Conservation (phyloP, 1,140 invertebrate species). For the Mycetomoellerius zeteki region DNA sequence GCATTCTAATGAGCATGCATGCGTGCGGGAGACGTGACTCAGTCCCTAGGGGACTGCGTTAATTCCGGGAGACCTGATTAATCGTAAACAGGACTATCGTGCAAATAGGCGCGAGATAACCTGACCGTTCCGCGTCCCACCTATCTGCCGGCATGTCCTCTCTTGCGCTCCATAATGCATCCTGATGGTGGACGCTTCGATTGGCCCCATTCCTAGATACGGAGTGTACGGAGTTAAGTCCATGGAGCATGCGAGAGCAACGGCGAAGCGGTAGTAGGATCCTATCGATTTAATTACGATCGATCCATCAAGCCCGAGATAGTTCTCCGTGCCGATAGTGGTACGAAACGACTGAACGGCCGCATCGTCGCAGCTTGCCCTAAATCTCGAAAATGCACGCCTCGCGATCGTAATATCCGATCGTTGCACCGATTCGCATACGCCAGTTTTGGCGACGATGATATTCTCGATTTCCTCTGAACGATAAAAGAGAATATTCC, state of each 20-base stretch:
- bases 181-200: constrained; percentile 79
- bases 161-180: constrained; percentile 80
- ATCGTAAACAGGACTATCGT: constrained; percentile 85
- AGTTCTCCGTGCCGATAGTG: constrained; percentile 37
- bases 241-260: constrained; percentile 55
- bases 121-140: constrained; percentile 71
- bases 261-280: constrained; percentile 61
- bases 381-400: constrained; percentile 74
- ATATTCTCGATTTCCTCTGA: neutral
- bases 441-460: neutral
- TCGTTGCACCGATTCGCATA: neutral
- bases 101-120: constrained; percentile 85
- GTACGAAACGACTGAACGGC: constrained; percentile 35
- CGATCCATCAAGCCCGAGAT: constrained; percentile 70
- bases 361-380: constrained; percentile 67
- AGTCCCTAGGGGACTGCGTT: constrained; percentile 79
- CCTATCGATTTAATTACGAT: constrained; percentile 83
- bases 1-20: constrained; percentile 66
- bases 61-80: constrained; percentile 84
- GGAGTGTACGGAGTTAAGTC: constrained; percentile 71
- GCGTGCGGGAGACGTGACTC: constrained; percentile 67
- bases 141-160: constrained; percentile 79
- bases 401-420: constrained; percentile 23
- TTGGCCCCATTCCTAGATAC: constrained; percentile 82
- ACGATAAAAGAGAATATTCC: neutral